These are phyloP conservation scores for Kradibia gibbosae DNA, from an alignment of 1,140 invertebrate species.

Conservation along the genomic window DNA sequence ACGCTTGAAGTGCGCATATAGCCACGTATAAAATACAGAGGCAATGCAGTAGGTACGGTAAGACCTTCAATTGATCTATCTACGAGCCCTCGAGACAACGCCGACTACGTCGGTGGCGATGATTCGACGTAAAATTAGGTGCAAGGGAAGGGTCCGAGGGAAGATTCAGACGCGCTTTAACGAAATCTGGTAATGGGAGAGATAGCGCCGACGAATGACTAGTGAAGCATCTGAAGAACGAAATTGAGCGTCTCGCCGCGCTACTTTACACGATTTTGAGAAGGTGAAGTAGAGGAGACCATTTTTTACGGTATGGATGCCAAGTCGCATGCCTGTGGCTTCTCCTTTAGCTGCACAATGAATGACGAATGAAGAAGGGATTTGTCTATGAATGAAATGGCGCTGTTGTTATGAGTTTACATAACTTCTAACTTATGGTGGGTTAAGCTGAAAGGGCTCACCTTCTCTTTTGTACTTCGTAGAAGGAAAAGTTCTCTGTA, in stretches of 20 bases:
- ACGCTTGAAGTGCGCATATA: too few species aligned
- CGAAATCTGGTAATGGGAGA: conserved; percentile 68
- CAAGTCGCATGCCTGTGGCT: background rate
- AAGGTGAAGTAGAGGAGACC: background rate
- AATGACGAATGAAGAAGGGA: conserved; percentile 25
- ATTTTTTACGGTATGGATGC: conserved; percentile 19
- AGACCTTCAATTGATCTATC: conserved; percentile 69
- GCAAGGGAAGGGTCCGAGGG: background rate
- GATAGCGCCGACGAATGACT: conserved; percentile 62
- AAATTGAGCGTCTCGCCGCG: conserved; percentile 15
- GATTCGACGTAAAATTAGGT: background rate
- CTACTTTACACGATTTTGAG: conserved; percentile 23
- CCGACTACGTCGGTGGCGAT: background rate
- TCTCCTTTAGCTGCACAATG: background rate
- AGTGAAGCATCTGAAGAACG: conserved; percentile 21
- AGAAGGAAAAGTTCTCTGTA: background rate
- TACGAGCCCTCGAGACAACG: conserved; percentile 47
- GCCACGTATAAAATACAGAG: too few species aligned
- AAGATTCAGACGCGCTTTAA: conserved; percentile 63
- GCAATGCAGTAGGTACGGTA: conserved; percentile 46
- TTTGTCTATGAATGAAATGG: background rate
- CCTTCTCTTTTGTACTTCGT: background rate
- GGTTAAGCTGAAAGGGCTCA: background rate
- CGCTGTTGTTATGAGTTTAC: background rate
- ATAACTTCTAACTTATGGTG: background rate